A percentile compares a stretch with the other conserved stretches of the same genome.
Evolutionary conservation across 2,888 invertebrate genomes (phyloP).

Genomic region (Achlya flavicornis): DNA sequence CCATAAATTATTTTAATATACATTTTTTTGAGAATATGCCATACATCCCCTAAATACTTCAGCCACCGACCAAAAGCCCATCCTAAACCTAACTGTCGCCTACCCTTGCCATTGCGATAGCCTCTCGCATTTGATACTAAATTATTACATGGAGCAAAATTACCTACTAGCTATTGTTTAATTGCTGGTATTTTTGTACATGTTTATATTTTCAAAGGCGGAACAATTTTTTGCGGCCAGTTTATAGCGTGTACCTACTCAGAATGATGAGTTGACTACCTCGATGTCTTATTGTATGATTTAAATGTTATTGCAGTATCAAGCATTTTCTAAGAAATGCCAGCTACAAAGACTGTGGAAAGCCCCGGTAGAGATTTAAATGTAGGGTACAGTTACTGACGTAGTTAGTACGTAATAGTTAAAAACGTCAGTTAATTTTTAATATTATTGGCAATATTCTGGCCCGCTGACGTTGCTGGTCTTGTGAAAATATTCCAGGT

Average conservation of each 20-base stretch:
- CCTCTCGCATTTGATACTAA: constrained; percentile 38
- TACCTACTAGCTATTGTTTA: neutral
- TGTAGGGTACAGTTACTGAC: no score
- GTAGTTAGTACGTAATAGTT: no score
- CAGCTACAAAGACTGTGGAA: neutral
- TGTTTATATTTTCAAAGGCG: neutral
- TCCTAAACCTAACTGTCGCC: constrained; percentile 38
- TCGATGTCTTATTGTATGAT: neutral
- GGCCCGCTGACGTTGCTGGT: no score
- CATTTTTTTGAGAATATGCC: neutral
- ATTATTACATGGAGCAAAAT: constrained; percentile 13
- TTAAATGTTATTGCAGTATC: neutral
- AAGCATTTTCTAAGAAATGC: neutral
- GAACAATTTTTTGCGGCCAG: neutral
- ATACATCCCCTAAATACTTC: neutral
- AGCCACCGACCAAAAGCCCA: neutral
- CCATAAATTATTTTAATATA: no score
- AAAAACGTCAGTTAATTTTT: no score
- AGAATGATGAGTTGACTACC: neutral
- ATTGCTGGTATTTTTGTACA: neutral
- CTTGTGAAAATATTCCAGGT: no score
- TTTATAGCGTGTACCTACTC: neutral
- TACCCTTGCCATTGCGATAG: constrained; percentile 49
- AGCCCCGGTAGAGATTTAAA: no score
- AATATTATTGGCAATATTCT: no score